These are phyloP conservation scores for Fundulus diaphanus DNA, from an alignment of 2,797 vertebrate genomes.

Conservation along the genomic window DNA sequence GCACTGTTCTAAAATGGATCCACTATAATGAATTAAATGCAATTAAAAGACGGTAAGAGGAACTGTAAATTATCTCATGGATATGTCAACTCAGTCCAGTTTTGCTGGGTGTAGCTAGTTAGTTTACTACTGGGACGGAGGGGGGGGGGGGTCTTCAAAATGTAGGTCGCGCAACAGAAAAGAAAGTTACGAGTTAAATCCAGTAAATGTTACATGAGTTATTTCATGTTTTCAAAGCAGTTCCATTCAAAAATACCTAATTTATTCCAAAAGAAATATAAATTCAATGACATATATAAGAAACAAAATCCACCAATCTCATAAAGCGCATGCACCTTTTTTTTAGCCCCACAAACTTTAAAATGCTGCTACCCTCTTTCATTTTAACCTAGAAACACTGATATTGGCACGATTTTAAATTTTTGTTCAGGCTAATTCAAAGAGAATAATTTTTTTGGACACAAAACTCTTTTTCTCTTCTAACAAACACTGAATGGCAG, in stretches of 20 bases:
- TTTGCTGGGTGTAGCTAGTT: background rate
- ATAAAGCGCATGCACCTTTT: background rate
- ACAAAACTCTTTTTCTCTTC: background rate
- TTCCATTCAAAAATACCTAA: background rate
- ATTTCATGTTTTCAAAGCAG: background rate
- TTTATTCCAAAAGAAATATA: background rate
- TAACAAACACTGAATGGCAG: background rate
- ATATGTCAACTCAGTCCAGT: background rate
- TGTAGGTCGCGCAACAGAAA: background rate
- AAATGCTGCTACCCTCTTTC: background rate
- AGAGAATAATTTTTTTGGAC: background rate
- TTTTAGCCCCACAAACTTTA: background rate
- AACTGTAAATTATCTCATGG: background rate
- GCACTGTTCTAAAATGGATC: background rate
- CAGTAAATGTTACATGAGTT: no score
- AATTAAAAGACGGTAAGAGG: background rate
- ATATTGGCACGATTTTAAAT: background rate
- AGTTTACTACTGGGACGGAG: no score
- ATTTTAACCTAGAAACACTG: background rate
- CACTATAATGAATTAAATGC: background rate
- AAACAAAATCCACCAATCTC: background rate
- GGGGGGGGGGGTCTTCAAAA: no score
- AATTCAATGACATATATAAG: background rate
- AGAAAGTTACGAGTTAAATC: no score
- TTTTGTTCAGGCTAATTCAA: background rate